Evolutionary conservation across 2,113 vertebrate genomes (phyloP).

Genomic region (Dendropsophus ebraccatus): DNA sequence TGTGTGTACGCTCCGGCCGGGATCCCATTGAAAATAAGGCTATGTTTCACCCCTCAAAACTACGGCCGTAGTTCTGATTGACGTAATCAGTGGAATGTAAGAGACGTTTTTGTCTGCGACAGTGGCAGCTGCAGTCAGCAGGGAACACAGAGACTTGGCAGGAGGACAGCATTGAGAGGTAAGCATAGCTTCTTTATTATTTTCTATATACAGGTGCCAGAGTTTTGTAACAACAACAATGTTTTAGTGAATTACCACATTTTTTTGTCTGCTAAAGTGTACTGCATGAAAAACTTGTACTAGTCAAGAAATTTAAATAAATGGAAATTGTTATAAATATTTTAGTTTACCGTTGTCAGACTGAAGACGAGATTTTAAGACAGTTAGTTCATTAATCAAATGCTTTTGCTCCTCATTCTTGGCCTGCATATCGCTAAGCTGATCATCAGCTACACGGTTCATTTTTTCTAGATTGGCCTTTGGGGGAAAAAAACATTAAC

Average conservation of each 20-base stretch:
- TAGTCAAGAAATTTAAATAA: background rate
- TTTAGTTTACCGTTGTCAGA: constrained; percentile 72
- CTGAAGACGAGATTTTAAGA: constrained; percentile 68
- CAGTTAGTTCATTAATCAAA: constrained; percentile 70
- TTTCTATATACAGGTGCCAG: too few relatives aligned
- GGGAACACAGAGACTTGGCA: too few relatives aligned
- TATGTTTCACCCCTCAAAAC: too few relatives aligned
- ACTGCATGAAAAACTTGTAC: background rate
- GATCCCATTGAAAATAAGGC: too few relatives aligned
- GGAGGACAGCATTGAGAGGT: too few relatives aligned
- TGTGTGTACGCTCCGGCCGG: too few relatives aligned
- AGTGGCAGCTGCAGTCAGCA: too few relatives aligned
- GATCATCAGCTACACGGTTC: constrained; percentile 69
- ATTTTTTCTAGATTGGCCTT: constrained; percentile 74
- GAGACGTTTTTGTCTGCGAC: too few relatives aligned
- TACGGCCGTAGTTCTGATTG: too few relatives aligned
- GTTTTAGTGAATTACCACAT: background rate
- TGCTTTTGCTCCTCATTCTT: constrained; percentile 70
- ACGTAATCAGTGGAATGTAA: too few relatives aligned
- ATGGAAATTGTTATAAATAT: background rate
- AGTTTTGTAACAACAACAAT: background rate
- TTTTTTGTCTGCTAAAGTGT: background rate
- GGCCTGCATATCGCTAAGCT: constrained; percentile 70
- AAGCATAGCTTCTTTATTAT: too few relatives aligned
- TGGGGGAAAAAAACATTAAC: background rate